Conservation (phyloP, 2,888 invertebrate genomes). For the Ectemnius cavifrons region DNA sequence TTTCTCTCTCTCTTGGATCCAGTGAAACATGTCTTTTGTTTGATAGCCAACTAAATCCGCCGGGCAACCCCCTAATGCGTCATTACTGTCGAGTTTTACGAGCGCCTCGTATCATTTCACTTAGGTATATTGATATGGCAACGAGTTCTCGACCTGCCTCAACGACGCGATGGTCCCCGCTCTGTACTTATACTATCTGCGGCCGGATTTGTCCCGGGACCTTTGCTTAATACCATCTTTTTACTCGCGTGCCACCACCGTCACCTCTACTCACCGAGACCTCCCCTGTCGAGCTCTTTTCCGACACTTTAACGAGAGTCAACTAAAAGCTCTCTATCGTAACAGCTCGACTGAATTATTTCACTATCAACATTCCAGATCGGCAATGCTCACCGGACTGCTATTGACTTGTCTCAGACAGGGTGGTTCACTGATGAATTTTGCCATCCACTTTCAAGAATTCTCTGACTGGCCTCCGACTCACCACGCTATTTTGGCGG, state of each 20-base stretch:
- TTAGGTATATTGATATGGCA: conserved; percentile 79
- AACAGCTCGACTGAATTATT: no score
- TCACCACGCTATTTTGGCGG: no score
- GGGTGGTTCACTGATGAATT: no score
- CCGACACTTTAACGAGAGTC: no score
- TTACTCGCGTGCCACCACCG: background rate
- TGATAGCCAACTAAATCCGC: conserved; percentile 77
- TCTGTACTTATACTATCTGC: conserved; percentile 62
- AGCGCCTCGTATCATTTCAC: conserved; percentile 78
- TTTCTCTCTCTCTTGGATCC: conserved; percentile 55
- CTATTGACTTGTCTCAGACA: no score
- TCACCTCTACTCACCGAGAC: no score
- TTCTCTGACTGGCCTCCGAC: no score
- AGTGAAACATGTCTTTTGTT: conserved; percentile 78
- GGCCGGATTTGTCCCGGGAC: conserved; percentile 56
- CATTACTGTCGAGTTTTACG: conserved; percentile 78
- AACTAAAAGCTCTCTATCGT: no score
- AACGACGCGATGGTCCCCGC: conserved; percentile 67
- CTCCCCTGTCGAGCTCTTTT: no score
- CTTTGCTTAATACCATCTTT: conserved; percentile 25
- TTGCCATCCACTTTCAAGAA: no score
- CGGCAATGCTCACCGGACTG: no score
- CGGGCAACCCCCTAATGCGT: conserved; percentile 78
- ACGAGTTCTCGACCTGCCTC: conserved; percentile 77
- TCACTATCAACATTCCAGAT: background rate